A percentile compares a stretch with the other conserved stretches of the same genome.
These are phyloP conservation scores for Dicrurus megarhynchus DNA, from an alignment of 2,113 vertebrate genomes.

Conservation along the genomic window DNA sequence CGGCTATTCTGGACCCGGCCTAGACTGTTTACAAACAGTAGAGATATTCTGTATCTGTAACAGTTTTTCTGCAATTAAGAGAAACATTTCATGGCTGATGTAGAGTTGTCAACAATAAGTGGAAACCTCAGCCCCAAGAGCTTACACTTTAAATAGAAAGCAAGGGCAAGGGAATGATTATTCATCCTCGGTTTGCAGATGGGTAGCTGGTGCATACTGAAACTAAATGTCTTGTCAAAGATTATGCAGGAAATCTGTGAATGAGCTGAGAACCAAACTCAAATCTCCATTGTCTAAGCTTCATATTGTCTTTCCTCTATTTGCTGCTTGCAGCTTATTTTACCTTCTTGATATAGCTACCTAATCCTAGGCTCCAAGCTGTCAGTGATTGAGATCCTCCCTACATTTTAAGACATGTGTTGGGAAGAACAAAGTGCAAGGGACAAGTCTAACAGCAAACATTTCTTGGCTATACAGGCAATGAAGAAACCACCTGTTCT, in stretches of 20 bases:
- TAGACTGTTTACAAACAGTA: constrained; percentile 11
- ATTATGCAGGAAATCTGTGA: not conserved
- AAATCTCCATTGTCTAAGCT: not conserved
- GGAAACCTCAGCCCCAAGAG: constrained; percentile 1
- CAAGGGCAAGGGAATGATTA: constrained; percentile 49
- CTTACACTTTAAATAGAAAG: constrained; percentile 45
- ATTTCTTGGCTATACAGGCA: not conserved
- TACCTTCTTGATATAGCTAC: not conserved
- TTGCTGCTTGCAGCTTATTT: not conserved
- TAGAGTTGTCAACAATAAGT: constrained; percentile 28
- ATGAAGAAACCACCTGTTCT: not conserved
- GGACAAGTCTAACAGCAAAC: not conserved
- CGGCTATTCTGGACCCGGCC: not conserved
- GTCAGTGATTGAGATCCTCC: not conserved
- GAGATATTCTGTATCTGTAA: not conserved
- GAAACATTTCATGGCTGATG: constrained; percentile 1
- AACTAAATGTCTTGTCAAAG: not conserved
- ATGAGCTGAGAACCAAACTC: not conserved
- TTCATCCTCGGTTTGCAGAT: constrained; percentile 12
- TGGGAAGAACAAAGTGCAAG: not conserved
- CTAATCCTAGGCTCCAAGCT: not conserved
- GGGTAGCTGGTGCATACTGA: constrained; percentile 25
- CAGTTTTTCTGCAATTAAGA: constrained; percentile 14
- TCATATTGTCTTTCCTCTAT: not conserved
- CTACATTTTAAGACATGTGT: not conserved